These are phyloP conservation scores for Trilocha varians DNA, from an alignment of 2,888 invertebrate species.

Conservation along the genomic window DNA sequence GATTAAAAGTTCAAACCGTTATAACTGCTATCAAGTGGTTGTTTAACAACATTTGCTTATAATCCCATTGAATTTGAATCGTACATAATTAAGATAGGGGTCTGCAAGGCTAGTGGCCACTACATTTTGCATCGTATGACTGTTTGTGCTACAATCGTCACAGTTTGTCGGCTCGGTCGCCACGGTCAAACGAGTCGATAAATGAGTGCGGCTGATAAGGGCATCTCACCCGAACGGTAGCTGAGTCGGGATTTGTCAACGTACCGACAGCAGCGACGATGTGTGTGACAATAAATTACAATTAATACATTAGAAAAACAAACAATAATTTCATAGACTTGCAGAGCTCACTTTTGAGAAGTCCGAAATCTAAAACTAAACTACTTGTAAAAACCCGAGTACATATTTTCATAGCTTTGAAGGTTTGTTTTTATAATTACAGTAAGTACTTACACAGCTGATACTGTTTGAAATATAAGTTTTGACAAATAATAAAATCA, in stretches of 20 bases:
- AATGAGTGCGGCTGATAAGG: constrained; percentile 52
- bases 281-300: background rate
- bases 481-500: too few species aligned
- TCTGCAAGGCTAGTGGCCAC: constrained; percentile 10
- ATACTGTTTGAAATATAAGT: too few species aligned
- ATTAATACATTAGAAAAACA: background rate
- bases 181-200: constrained; percentile 53
- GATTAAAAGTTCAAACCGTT: constrained; percentile 21
- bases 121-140: constrained; percentile 30
- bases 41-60: constrained; percentile 1
- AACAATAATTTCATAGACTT: background rate
- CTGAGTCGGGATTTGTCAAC: constrained; percentile 59
- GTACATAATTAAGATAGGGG: constrained; percentile 17
- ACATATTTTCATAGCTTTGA: too few species aligned
- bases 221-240: constrained; percentile 51
- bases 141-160: constrained; percentile 54
- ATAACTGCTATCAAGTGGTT: constrained; percentile 9
- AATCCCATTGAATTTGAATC: constrained; percentile 4
- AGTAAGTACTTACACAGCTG: too few species aligned
- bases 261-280: constrained; percentile 53
- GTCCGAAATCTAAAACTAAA: too few species aligned
- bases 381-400: too few species aligned
- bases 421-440: too few species aligned
- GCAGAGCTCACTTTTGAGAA: too few species aligned
- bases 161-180: constrained; percentile 58